Evolutionary conservation across 2,113 vertebrate genomes (phyloP), one percentile per base, ranked within the genome.

Genomic region (Cebidichthys violaceus): DNA sequence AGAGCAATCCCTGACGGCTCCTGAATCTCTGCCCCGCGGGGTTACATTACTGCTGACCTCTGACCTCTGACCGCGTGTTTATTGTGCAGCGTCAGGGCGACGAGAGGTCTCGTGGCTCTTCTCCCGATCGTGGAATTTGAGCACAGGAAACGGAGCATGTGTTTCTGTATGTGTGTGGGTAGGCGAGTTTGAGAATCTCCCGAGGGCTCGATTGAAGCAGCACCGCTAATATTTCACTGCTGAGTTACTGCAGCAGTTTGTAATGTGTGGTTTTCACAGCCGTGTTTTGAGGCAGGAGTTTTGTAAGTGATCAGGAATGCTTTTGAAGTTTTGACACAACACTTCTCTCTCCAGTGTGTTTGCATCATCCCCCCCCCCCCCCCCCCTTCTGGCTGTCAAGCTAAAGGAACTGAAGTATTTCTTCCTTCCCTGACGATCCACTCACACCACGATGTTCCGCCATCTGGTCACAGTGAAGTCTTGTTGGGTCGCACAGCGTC

Each of bases 221-320:
- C 60, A 70, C 60, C 57, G 35, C 52, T 65, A 83, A 83, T 76
- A 69, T 81, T 81, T 88, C 84, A 72, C 57, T 6, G 29, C 54
- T 15, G 27, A 54, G 67, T 61, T 76, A 64, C 70, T 35, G 68
- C 29, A 64, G 20, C 61, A n/a, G 64, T 78, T 31, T 69, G 73
- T 75, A 81, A 68, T 54, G 24, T 76, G 61, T 83, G 80, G 72
- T 88, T 85, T 83, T 45, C 41, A 9, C 59, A 31, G 66, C 33
- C 27, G 75, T 77, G 83, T 82, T 91, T 84, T 31, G 50, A 77
- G 70, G 83, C 76, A 77, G 79, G 82, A 70, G 22, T 76, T 88
- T n/a, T 83, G 88, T 92, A 75, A 94, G 87, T 27, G 54, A 77
- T 85, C 64, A 82, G 92, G 94, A 95, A 95, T 95, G 91, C 86